Evolutionary conservation across 2,888 invertebrate species (phyloP).

Genomic region (Phaonia tiefii): DNA sequence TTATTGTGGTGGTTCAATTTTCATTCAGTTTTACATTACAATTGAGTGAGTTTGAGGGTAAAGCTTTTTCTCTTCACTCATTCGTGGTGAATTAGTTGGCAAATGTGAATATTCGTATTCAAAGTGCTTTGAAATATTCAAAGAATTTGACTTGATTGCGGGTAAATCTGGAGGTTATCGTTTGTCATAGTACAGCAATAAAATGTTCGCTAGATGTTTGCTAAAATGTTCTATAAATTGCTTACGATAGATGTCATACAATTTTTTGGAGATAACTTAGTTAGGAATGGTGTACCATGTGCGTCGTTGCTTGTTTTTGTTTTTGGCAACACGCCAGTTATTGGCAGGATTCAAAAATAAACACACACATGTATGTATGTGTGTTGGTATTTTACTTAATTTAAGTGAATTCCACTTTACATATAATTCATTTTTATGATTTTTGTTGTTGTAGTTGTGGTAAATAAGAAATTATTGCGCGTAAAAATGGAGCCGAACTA

Average conservation of each 20-base stretch:
- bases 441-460: not conserved
- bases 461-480: too few relatives aligned
- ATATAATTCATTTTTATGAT: slow-evolving; percentile 7
- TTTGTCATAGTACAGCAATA: not conserved
- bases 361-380: too few relatives aligned
- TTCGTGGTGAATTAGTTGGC: not conserved
- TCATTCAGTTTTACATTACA: slow-evolving; percentile 4
- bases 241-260: not conserved
- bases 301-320: not conserved
- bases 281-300: not conserved
- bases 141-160: slow-evolving; percentile 20
- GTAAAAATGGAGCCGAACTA: too few relatives aligned
- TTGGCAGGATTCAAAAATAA: not conserved
- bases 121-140: not conserved
- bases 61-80: not conserved
- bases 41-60: slow-evolving; percentile 5
- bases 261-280: not conserved
- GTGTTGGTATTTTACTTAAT: slow-evolving; percentile 17
- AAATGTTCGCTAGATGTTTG: too few relatives aligned
- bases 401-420: slow-evolving; percentile 11
- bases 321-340: slow-evolving; percentile 15
- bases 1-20: not conserved
- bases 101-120: too few relatives aligned
- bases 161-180: slow-evolving; percentile 14
- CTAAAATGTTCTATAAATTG: not conserved